Base-by-base conservation (phyloP, 2,888 invertebrate genomes). In the Saturnia japonica region DNA sequence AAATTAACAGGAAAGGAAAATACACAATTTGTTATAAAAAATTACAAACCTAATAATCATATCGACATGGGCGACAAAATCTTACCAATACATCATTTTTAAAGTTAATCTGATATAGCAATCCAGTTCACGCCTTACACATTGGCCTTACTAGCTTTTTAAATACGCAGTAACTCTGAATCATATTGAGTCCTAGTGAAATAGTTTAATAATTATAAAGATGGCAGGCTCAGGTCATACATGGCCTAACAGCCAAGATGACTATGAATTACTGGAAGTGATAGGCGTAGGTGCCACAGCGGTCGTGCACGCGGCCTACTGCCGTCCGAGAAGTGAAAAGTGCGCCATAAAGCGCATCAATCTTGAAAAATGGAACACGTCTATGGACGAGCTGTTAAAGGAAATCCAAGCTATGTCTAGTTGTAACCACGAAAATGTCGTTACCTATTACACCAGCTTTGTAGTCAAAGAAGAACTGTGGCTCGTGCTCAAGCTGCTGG, bases 271-370 rank as follows among this genome's bases (percentile, higher is more conserved):
- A 80, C 96, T 97, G 82, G 99, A 99, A 93, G 98, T 99, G 77
- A 99, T 99, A 85, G 98, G 99, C 82, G 98, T 98, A 74, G 99
- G 99, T 71, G 99, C 99, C 72, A 99, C 99, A n/a, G 99, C 99
- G 45, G 97, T 98, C 62, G 99, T 99, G n/a, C 99, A 99, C 91
- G 97, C 97, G 73, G 99, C 99, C 9, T 96, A 96, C 80, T 99
- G 99, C 90, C 96, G 97, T 81, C 97, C 99, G n/a, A 95, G 98
- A 70, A 96, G 96, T 79, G 99, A 99, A 92, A 98, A 97, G 94
- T 99, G 99, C 94, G 99, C 99, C 86, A 99, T 99, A 86, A 99
- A 99, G 91, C 95, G 99, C 79, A 99, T 99, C 89, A 99, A 99
- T 92, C 95, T 99, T 85, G 99, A 99, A 94, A 99, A 99, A 95